phyloP scores from a whole-genome alignment of 2,888 invertebrate species.

The Ormyrus thymus region DNA sequence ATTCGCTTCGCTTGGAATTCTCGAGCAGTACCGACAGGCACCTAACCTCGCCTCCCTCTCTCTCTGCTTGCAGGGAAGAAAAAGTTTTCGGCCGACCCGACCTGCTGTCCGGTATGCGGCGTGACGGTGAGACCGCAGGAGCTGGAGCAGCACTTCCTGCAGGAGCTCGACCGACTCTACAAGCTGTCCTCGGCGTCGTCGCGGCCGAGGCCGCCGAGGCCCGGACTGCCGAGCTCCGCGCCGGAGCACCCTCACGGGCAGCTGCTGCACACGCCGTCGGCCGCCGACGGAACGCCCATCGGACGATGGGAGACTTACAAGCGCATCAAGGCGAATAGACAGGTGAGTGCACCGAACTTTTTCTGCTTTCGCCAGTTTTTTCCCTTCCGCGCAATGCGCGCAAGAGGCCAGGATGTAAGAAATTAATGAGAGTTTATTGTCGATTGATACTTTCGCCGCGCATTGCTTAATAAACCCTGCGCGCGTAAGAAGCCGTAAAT shows the following conservation, averaged over 20 bases:
- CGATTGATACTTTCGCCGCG: no score
- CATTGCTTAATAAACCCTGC: no score
- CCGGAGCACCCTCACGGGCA: conserved; percentile 71
- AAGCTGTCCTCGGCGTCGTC: conserved; percentile 75
- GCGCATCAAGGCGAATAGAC: conserved; percentile 84
- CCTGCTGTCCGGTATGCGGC: conserved; percentile 93
- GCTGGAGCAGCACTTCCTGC: conserved; percentile 87
- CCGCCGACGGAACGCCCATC: conserved; percentile 76
- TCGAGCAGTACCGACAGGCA: no score
- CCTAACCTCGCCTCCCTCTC: neutral
- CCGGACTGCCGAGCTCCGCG: conserved; percentile 72
- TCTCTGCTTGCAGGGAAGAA: conserved; percentile 68
- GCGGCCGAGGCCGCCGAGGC: conserved; percentile 69
- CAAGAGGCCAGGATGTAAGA: no score
- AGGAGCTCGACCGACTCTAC: conserved; percentile 86
- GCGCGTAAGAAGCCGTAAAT: no score
- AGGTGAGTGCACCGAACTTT: conserved; percentile 76
- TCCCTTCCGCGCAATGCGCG: no score
- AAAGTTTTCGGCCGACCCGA: conserved; percentile 78
- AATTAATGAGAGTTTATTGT: no score
- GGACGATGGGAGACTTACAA: conserved; percentile 85
- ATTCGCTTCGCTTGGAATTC: no score
- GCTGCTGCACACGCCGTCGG: conserved; percentile 72
- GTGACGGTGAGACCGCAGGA: conserved; percentile 88
- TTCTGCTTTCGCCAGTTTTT: neutral